Evolutionary conservation across 1,140 invertebrate genomes (phyloP).

Genomic region (Vanessa tameamea): DNA sequence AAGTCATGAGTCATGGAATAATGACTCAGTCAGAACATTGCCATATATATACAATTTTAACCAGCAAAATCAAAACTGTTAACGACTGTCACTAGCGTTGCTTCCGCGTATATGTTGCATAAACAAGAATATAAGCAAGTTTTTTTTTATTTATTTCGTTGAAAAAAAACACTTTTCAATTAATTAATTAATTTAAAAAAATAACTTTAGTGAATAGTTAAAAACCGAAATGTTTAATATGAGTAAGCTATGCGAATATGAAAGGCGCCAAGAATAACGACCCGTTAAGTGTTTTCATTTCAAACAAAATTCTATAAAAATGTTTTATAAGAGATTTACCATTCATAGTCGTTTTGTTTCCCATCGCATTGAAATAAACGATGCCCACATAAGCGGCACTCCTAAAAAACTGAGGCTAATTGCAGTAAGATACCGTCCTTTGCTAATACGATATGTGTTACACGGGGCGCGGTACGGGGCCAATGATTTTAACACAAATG

Average conservation of each 20-base stretch:
- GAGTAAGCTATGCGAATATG: constrained; percentile 20
- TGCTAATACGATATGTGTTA: constrained; percentile 78
- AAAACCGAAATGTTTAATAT: constrained; percentile 21
- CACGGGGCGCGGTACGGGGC: constrained; percentile 57
- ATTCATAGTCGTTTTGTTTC: constrained; percentile 40
- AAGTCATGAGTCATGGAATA: no score
- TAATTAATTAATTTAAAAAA: constrained; percentile 23
- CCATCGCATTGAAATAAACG: constrained; percentile 39
- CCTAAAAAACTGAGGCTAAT: constrained; percentile 74
- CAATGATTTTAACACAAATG: constrained; percentile 47
- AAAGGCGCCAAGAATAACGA: constrained; percentile 30
- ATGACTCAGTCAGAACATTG: no score
- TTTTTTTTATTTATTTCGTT: no score
- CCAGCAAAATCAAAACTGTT: no score
- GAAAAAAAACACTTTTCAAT: neutral
- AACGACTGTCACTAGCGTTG: no score
- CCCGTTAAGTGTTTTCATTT: constrained; percentile 38
- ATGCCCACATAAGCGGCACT: constrained; percentile 48
- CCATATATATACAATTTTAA: no score
- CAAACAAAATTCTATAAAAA: constrained; percentile 40
- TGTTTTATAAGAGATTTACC: constrained; percentile 38
- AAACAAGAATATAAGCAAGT: no score
- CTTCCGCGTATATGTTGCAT: no score
- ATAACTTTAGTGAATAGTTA: constrained; percentile 14
- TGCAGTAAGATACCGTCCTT: constrained; percentile 77